Evolutionary conservation across 2,888 invertebrate genomes (phyloP), one percentile per base, ranked within the genome.

Genomic region (Anthophora plumipes): DNA sequence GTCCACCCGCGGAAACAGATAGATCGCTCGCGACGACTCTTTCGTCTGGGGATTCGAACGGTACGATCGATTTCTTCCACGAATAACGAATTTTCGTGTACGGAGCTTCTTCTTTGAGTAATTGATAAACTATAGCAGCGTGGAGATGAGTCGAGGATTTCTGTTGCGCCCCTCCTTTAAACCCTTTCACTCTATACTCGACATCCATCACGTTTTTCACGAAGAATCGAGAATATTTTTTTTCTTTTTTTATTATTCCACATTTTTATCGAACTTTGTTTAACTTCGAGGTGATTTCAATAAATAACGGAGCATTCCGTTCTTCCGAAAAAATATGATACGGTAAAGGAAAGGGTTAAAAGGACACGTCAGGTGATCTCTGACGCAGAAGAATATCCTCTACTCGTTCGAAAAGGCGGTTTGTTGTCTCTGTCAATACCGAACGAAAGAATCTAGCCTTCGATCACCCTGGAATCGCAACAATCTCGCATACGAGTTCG

Each of bases 381-480:
- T 5, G 48, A 14, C 41, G n/a, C 25, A 11, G 22, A 41, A 11
- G 50, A 22, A 60, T 4, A 61, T 70, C 31, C 31, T 72, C 64
- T 55, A 57, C 20, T 22, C 22, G 66, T 64, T 46, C 9, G 8
- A 12, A 11, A 71, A 14, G 31, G 14, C 17, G 22, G 25, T 12
- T 14, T 5, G 9, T 25, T 25, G 25, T 14, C 20, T 22, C 6
- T 31, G 3, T 61, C 70, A 89, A 75, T 89, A 91, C 70, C 87
- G 90, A 82, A 90, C 88, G 75, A 88, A 92, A 39, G 91, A 89
- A 39, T 90, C 91, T 80, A 88, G 79, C 74, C 89, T 88, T 54
- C 88, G 87, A 60, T 90, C 86, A 39, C 90, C 90, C 72, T 89
- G 90, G 81, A 87, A 90, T 71, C 90, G 90, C 66, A 89, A 76